Evolutionary conservation across 1,140 invertebrate species (phyloP), one percentile per base, ranked within the genome.

Genomic region (Bursaphelenchus mucronatus): DNA sequence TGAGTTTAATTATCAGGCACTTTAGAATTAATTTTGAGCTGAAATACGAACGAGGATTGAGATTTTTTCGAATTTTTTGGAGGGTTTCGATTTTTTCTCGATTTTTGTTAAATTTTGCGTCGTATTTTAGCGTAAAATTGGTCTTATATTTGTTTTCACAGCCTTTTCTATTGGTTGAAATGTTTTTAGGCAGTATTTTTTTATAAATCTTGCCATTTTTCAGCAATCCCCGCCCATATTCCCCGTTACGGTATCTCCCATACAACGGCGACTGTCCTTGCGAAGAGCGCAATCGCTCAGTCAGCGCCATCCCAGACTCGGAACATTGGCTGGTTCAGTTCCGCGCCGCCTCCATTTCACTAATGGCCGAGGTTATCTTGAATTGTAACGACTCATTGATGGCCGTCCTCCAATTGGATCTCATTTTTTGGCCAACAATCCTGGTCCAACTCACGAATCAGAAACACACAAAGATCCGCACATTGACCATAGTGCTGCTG

Each of bases 401-500:
- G 56, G 57, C 72, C 8, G 52, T 44, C 21, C 13, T 72, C 17
- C 68, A 72, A 40, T 47, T 61, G 51, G 71, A 72, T 43, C 61
- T 72, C 17, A 58, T 72, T 43, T 57, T 39, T 44, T 72, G 70
- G 70, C 59, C 69, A n/a, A 66, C 70, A 6, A 57, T 76, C 45
- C 50, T 72, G 10, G 72, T 76, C 46, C 61, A 74, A 8, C 30
- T 72, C 8, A 70, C 70, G 13, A 72, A 72, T 58, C 70, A 72
- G 52, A 56, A 56, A 19, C 55, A 75, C 51, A 50, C 44, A 10
- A 49, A 47, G 15, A 69, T 76, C 40, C 49, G 70, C 13, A 59
- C 70, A 5, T 43, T 66, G 43, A 76, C 62, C n/a, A 61, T 72
- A 40, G 21, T 40, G 21, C 54, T 72, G 1, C 51, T 72, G 10